Evolutionary conservation across 2,888 invertebrate species (phyloP).

Genomic region (Lepeophtheirus nordmannii): DNA sequence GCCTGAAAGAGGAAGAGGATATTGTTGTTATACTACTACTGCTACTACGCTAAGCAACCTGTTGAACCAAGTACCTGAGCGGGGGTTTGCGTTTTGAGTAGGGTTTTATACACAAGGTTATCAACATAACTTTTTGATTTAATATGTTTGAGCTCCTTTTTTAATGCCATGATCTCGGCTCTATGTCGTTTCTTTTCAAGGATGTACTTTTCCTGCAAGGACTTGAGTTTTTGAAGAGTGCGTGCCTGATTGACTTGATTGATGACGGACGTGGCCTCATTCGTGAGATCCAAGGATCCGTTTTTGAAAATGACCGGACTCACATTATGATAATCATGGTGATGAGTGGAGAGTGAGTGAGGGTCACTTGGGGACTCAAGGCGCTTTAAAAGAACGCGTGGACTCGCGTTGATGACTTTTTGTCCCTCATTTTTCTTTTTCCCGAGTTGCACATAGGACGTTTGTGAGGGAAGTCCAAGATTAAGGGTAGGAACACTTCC

Average conservation of each 20-base stretch:
- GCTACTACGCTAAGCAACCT: no score
- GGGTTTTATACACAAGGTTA: neutral
- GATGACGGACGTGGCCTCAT: neutral
- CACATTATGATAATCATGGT: neutral
- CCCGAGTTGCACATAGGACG: neutral
- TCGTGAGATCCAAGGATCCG: neutral
- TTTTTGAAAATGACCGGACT: neutral
- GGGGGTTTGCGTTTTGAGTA: neutral
- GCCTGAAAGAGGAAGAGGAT: neutral
- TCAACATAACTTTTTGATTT: neutral
- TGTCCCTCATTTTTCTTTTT: neutral
- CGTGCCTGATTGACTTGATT: neutral
- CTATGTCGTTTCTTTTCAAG: neutral
- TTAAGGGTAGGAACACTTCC: neutral
- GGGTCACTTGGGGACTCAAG: no score
- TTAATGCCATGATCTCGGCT: neutral
- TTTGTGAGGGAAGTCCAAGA: neutral
- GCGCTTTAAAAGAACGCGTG: neutral
- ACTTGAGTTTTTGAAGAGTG: neutral
- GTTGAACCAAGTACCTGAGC: no score
- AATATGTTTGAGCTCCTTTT: conserved; percentile 3
- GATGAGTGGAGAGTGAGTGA: no score
- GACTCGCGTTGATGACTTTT: neutral
- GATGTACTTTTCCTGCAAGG: neutral
- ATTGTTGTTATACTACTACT: no score